These are phyloP conservation scores for Sarcophaga bullata DNA, from an alignment of 1,140 invertebrate genomes.

Conservation along the genomic window DNA sequence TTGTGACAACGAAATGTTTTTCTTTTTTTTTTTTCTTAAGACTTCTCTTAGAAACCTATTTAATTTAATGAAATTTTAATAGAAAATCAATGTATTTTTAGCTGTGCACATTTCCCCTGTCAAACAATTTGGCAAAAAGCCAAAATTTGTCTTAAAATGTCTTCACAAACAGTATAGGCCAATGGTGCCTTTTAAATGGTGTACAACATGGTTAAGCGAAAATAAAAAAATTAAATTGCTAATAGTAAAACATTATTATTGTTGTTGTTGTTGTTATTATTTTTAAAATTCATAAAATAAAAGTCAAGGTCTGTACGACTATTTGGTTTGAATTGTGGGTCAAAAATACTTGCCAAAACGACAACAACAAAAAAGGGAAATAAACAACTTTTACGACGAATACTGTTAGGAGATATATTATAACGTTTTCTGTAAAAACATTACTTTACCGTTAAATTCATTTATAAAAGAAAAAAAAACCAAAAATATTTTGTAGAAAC, in stretches of 20 bases:
- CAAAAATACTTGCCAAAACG: neutral
- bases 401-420: too few species aligned
- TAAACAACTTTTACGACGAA: too few species aligned
- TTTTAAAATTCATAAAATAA: neutral
- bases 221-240: neutral
- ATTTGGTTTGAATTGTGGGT: slow-evolving; percentile 14
- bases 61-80: too few species aligned
- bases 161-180: neutral
- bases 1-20: too few species aligned
- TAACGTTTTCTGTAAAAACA: too few species aligned
- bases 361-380: neutral
- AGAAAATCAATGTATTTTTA: too few species aligned
- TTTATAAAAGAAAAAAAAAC: too few species aligned
- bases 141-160: neutral
- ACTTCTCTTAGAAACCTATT: neutral
- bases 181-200: neutral
- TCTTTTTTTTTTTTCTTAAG: too few species aligned
- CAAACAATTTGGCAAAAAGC: neutral
- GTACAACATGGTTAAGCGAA: neutral
- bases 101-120: neutral
- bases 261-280: neutral
- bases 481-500: too few species aligned
- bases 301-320: neutral
- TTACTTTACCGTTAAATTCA: too few species aligned
- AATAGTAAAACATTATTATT: neutral